These are phyloP conservation scores for Schrankia costaestrigalis DNA, from an alignment of 2,888 invertebrate species.

Conservation along the genomic window DNA sequence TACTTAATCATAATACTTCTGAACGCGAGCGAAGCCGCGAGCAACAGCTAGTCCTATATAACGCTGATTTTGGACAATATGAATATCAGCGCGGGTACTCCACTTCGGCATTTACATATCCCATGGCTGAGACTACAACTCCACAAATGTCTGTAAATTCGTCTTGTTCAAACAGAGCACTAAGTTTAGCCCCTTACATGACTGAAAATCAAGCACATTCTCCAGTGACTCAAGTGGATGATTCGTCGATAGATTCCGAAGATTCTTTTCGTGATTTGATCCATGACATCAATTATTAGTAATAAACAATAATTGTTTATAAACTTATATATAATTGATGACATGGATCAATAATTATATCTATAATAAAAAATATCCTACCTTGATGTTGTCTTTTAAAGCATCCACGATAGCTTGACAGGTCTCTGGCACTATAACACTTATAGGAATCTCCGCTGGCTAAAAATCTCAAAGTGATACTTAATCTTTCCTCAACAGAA, in stretches of 20 bases:
- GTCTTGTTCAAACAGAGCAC: constrained; percentile 12
- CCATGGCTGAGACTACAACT: constrained; percentile 13
- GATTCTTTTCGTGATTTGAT: constrained; percentile 12
- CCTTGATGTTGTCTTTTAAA: constrained; percentile 16
- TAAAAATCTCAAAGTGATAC: constrained; percentile 1
- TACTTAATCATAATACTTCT: too few relatives aligned
- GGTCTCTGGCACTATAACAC: constrained; percentile 16
- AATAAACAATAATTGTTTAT: constrained; percentile 12
- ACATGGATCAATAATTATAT: too few relatives aligned
- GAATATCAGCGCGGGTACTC: constrained; percentile 14
- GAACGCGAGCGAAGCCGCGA: too few relatives aligned
- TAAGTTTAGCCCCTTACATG: constrained; percentile 13
- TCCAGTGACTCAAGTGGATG: constrained; percentile 16
- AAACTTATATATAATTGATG: constrained; percentile 16
- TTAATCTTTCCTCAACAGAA: constrained; percentile 9
- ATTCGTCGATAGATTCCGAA: constrained; percentile 18
- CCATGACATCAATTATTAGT: constrained; percentile 16
- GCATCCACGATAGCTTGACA: constrained; percentile 15
- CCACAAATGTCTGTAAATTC: constrained; percentile 9
- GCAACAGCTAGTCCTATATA: too few relatives aligned
- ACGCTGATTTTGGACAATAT: constrained; percentile 15
- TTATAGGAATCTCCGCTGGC: constrained; percentile 12
- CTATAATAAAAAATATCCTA: too few relatives aligned
- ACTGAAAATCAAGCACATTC: constrained; percentile 13
- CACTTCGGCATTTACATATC: constrained; percentile 10